Conservation (phyloP, 1,140 invertebrate genomes). For the Scaptomyza pallida region DNA sequence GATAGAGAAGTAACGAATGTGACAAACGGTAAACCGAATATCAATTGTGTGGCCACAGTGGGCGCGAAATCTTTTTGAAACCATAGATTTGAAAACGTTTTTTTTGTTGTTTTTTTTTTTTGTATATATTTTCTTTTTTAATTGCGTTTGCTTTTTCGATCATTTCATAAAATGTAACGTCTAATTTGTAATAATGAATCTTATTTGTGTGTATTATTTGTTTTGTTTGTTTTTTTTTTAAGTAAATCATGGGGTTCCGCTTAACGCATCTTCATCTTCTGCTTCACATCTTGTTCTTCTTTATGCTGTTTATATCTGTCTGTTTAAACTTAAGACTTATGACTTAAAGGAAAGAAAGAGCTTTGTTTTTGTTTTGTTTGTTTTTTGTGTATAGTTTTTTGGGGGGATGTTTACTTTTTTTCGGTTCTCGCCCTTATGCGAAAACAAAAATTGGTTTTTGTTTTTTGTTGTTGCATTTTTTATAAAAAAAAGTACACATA, state of each 20-base stretch:
- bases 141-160: constrained; percentile 82
- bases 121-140: constrained; percentile 71
- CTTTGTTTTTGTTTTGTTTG: constrained; percentile 61
- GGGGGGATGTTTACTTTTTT: constrained; percentile 72
- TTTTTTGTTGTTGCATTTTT: constrained; percentile 65
- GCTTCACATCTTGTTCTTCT: constrained; percentile 26
- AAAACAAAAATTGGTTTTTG: constrained; percentile 36
- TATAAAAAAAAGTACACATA: constrained; percentile 84
- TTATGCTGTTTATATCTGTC: constrained; percentile 31
- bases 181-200: constrained; percentile 78
- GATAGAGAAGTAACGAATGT: constrained; percentile 5
- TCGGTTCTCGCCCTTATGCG: constrained; percentile 53
- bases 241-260: constrained; percentile 54
- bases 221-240: constrained; percentile 48
- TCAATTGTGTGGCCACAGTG: constrained; percentile 28
- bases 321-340: constrained; percentile 74
- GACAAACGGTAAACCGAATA: neutral
- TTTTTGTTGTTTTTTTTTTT: constrained; percentile 46
- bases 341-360: constrained; percentile 75
- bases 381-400: constrained; percentile 73
- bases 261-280: constrained; percentile 38
- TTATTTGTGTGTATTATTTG: constrained; percentile 53
- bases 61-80: constrained; percentile 62
- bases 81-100: constrained; percentile 65
- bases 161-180: constrained; percentile 83